A percentile compares a stretch with the other conserved stretches of the same genome.
These are phyloP conservation scores for Rhodophaea formosa DNA, from an alignment of 2,888 invertebrate species.

Conservation along the genomic window DNA sequence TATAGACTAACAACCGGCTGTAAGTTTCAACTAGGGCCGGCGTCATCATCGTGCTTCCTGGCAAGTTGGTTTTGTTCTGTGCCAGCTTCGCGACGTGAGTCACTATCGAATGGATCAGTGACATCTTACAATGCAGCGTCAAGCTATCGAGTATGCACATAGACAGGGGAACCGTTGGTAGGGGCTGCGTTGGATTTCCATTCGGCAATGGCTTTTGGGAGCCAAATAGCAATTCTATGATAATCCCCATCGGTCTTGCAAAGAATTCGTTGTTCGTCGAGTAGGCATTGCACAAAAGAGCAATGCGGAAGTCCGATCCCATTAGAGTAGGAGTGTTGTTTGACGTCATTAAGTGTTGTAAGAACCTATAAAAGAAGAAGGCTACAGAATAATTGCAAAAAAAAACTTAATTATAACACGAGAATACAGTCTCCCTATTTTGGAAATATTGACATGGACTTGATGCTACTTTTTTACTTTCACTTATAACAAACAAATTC, in stretches of 20 bases:
- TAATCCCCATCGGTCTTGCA: slow-evolving; percentile 94
- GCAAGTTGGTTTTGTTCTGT: slow-evolving; percentile 90
- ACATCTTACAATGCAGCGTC: slow-evolving; percentile 98
- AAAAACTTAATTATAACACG: slow-evolving; percentile 12
- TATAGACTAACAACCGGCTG: slow-evolving; percentile 94
- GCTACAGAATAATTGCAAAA: slow-evolving; percentile 8
- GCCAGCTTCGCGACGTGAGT: slow-evolving; percentile 95
- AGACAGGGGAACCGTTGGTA: slow-evolving; percentile 92
- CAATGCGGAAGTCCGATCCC: slow-evolving; percentile 94
- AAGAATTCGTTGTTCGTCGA: slow-evolving; percentile 96
- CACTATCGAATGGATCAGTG: slow-evolving; percentile 88
- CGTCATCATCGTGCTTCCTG: slow-evolving; percentile 84
- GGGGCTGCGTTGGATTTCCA: slow-evolving; percentile 75
- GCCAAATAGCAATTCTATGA: slow-evolving; percentile 92
- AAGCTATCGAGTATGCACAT: slow-evolving; percentile 96
- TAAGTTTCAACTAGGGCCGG: slow-evolving; percentile 98
- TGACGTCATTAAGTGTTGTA: slow-evolving; percentile 91
- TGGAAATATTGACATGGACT: too few species aligned
- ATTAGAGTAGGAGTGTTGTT: slow-evolving; percentile 85
- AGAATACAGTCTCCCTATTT: too few species aligned
- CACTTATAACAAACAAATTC: slow-evolving; percentile 2
- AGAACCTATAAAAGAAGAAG: slow-evolving; percentile 80
- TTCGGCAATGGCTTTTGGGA: slow-evolving; percentile 81
- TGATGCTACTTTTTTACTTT: too few species aligned
- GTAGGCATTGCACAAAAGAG: slow-evolving; percentile 96